Conservation (phyloP, 1,140 invertebrate species). For the Aplysia californica region DNA sequence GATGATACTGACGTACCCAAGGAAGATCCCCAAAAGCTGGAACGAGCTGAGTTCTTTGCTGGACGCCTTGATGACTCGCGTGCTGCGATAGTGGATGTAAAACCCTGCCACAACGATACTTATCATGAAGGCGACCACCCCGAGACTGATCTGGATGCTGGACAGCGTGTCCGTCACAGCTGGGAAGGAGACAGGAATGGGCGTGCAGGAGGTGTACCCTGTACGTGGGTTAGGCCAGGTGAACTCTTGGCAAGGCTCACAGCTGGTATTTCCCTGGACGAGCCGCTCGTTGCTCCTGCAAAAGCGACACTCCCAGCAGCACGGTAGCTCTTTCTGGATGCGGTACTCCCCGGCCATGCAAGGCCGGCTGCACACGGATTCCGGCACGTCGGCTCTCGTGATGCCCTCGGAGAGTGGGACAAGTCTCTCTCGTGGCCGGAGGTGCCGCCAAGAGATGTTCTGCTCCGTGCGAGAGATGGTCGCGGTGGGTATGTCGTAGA, state of each 20-base stretch:
- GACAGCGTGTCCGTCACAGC: constrained; percentile 52
- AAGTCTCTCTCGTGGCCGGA: background rate
- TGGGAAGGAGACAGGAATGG: constrained; percentile 40
- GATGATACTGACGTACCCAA: constrained; percentile 91
- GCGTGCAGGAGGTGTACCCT: constrained; percentile 70
- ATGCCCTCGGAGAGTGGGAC: background rate
- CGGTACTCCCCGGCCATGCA: constrained; percentile 30
- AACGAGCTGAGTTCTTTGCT: constrained; percentile 90
- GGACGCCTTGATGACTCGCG: constrained; percentile 89
- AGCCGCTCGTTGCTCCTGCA: constrained; percentile 43
- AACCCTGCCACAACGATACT: constrained; percentile 68
- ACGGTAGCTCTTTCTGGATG: constrained; percentile 37
- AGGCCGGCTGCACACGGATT: constrained; percentile 43
- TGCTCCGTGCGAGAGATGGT: background rate
- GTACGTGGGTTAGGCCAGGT: constrained; percentile 64
- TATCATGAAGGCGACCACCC: constrained; percentile 68
- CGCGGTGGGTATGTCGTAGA: background rate
- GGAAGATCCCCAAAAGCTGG: constrained; percentile 85
- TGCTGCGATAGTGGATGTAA: constrained; percentile 83
- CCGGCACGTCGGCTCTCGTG: constrained; percentile 13
- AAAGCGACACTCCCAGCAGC: constrained; percentile 42
- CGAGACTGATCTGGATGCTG: constrained; percentile 68
- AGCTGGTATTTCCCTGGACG: constrained; percentile 32
- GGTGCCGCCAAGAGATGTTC: constrained; percentile 6
- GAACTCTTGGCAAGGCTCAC: constrained; percentile 31